These are phyloP conservation scores for Nephrotoma appendiculata DNA, from an alignment of 2,888 invertebrate species.

Conservation along the genomic window DNA sequence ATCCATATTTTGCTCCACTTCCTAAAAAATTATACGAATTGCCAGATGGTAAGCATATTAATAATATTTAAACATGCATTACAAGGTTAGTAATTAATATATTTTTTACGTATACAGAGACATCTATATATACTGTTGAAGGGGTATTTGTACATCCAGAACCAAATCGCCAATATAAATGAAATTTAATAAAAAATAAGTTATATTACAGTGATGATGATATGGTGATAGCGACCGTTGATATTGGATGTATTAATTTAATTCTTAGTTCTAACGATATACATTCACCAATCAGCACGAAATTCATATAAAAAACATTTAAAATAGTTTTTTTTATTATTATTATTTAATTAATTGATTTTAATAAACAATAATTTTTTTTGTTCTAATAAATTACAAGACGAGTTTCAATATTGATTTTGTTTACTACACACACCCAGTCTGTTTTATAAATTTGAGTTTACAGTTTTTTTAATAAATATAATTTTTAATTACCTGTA, in stretches of 20 bases:
- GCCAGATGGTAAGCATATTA: conserved; percentile 64
- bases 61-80: not conserved
- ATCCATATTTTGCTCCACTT: conserved; percentile 82
- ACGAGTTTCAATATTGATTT: not conserved
- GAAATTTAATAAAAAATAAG: conserved; percentile 19
- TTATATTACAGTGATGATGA: not conserved
- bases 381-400: not conserved
- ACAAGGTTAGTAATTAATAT: not conserved
- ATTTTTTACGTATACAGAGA: conserved; percentile 51
- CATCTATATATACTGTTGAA: conserved; percentile 90
- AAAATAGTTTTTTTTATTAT: not conserved
- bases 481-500: not conserved
- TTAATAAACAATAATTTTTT: not conserved
- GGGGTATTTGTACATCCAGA: conserved; percentile 78
- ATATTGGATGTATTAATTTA: conserved; percentile 1
- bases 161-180: conserved; percentile 38
- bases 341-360: not conserved
- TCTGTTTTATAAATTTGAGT: not conserved
- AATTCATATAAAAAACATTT: not conserved
- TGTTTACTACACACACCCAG: not conserved
- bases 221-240: not conserved
- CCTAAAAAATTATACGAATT: conserved; percentile 81
- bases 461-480: not conserved
- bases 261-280: not conserved
- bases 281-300: conserved; percentile 3